Evolutionary conservation across 2,113 vertebrate species (phyloP).

Genomic region (Rhabdornis inornatus): DNA sequence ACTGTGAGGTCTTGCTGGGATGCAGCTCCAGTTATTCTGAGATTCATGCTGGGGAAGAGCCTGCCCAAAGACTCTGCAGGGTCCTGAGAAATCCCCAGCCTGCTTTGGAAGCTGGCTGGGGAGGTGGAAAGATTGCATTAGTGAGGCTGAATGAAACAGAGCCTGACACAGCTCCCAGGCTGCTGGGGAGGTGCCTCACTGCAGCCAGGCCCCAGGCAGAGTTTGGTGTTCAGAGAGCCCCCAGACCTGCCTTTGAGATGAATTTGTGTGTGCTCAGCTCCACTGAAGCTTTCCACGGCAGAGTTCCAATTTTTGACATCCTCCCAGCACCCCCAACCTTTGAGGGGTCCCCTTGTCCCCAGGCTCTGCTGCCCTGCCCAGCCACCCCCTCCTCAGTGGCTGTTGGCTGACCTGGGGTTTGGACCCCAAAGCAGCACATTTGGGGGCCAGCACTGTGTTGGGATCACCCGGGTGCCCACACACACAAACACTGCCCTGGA

Average conservation of each 20-base stretch:
- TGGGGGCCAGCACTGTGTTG: fast-evolving
- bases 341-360: neutral
- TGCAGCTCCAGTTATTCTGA: neutral
- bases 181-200: neutral
- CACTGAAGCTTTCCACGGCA: neutral
- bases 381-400: neutral
- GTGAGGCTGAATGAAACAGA: neutral
- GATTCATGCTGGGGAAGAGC: neutral
- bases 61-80: neutral
- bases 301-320: neutral
- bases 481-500: neutral
- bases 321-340: neutral
- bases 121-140: neutral
- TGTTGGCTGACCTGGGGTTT: neutral
- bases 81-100: neutral
- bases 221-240: neutral
- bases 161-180: neutral
- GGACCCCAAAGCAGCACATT: fast-evolving
- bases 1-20: neutral
- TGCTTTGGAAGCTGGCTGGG: neutral
- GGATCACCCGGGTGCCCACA: neutral
- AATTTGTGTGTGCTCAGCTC: neutral
- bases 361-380: neutral
- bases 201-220: neutral
- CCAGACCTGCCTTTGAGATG: neutral